Percentiles rank a stretch among this genome's conserved stretches.
Evolutionary conservation across 2,113 vertebrate genomes (phyloP).

Genomic region (Formicarius rufipectus): DNA sequence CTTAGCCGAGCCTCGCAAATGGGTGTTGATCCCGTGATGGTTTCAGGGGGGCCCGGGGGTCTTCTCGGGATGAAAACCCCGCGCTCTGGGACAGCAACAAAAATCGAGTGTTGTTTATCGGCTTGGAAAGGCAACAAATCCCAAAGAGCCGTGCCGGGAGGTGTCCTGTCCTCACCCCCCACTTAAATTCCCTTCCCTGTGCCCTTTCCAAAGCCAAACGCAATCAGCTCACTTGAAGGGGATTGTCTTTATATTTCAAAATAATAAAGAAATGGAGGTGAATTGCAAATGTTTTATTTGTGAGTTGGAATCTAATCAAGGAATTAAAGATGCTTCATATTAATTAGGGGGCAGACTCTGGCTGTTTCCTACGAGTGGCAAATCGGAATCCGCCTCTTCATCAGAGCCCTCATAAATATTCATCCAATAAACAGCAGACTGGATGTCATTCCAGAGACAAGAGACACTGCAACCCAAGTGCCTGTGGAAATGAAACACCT

Average conservation of each 20-base stretch:
- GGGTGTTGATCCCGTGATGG: neutral
- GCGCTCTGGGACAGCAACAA: neutral
- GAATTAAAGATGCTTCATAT: neutral
- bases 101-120: neutral
- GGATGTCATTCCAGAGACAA: neutral
- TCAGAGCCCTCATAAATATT: conserved; percentile 22
- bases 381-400: neutral
- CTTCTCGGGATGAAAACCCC: neutral
- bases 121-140: neutral
- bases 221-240: neutral
- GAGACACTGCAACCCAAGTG: neutral
- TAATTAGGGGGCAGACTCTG: neutral
- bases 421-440: neutral
- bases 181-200: neutral
- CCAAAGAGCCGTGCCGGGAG: fast-evolving
- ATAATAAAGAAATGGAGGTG: neutral
- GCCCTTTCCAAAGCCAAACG: neutral
- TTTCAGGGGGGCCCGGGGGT: neutral
- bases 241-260: neutral
- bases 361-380: neutral
- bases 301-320: conserved; percentile 13
- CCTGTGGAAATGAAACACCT: neutral
- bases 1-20: neutral
- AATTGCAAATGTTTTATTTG: conserved; percentile 15
- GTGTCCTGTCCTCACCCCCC: fast-evolving